Conservation (phyloP, 92 coral and sea anemone genomes). For the Nematostella vectensis region DNA sequence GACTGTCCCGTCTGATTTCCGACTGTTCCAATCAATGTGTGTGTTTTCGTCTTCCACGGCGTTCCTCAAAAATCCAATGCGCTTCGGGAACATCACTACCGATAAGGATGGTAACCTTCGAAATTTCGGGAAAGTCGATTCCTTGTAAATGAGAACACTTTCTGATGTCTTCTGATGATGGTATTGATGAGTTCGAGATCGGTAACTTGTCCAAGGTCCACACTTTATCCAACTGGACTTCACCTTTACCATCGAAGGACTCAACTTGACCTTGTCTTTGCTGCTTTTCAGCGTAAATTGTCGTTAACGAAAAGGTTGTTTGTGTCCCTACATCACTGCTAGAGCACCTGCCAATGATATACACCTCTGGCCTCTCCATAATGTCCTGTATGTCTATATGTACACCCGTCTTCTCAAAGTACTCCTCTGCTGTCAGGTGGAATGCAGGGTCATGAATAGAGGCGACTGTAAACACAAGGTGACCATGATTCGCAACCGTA, state of each 20-base stretch:
- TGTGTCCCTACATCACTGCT: too few relatives aligned
- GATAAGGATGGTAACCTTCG: slow-evolving; percentile 6
- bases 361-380: too few relatives aligned
- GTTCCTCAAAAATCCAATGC: slow-evolving; percentile 22
- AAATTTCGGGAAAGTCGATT: slow-evolving; percentile 1
- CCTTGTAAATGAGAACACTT: not conserved
- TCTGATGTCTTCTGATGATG: not conserved
- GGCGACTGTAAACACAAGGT: too few relatives aligned
- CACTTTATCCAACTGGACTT: not conserved
- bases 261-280: not conserved
- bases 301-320: slow-evolving; percentile 17
- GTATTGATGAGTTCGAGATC: not conserved
- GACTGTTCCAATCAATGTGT: slow-evolving; percentile 20
- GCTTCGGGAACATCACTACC: slow-evolving; percentile 8
- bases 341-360: too few relatives aligned
- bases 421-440: too few relatives aligned
- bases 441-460: too few relatives aligned
- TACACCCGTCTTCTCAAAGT: too few relatives aligned
- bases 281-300: slow-evolving; percentile 2
- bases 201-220: not conserved
- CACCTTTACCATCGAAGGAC: not conserved
- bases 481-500: too few relatives aligned
- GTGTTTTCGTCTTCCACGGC: slow-evolving; percentile 14
- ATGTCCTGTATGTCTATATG: too few relatives aligned
- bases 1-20: slow-evolving; percentile 2